Conservation (phyloP, 2,888 invertebrate species). For the Drosophila infuscata region DNA sequence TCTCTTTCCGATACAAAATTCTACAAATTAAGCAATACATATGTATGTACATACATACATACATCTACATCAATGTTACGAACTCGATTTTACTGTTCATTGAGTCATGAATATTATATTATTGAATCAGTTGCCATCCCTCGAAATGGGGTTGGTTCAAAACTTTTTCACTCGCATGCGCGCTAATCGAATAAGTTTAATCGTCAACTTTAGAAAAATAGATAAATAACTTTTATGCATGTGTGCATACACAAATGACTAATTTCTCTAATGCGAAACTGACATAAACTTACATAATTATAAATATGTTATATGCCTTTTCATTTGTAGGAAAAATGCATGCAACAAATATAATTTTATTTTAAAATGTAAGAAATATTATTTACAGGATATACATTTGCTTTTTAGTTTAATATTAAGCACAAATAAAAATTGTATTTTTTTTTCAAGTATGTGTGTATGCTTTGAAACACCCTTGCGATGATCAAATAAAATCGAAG, state of each 20-base stretch:
- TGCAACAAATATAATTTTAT: background rate
- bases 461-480: conserved; percentile 46
- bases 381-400: background rate
- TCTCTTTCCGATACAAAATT: background rate
- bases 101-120: background rate
- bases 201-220: background rate
- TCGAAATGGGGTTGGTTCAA: background rate
- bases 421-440: background rate
- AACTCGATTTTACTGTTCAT: background rate
- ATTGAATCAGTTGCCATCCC: conserved; percentile 6
- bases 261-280: background rate
- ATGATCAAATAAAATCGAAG: conserved; percentile 52
- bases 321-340: background rate
- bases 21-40: background rate
- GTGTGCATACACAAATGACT: conserved; percentile 1
- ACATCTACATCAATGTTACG: background rate
- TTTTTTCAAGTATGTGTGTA: background rate
- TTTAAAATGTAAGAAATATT: background rate
- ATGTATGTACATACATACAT: background rate
- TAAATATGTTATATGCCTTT: background rate
- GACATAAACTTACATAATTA: background rate
- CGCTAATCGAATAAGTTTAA: conserved; percentile 3
- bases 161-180: conserved; percentile 1
- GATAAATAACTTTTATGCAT: background rate
- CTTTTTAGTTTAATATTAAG: background rate